Base-by-base conservation (phyloP, 2,113 vertebrate genomes). In the Lepidothrix coronata region DNA sequence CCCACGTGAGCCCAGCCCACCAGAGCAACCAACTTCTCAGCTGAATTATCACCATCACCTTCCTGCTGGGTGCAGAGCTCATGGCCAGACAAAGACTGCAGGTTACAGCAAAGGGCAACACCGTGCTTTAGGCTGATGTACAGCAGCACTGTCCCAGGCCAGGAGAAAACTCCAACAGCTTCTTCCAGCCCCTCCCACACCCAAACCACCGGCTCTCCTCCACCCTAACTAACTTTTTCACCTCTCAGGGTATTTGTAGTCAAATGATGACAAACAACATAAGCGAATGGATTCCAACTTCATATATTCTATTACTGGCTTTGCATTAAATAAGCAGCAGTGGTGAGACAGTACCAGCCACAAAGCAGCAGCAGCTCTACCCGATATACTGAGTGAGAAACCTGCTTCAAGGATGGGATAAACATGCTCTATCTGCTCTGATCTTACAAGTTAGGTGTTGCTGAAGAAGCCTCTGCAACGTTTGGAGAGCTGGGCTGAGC, bases 161-260 rank as follows among this genome's bases (percentile, higher is more conserved):
- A 81, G 59, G 17, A 74, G 28, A 54, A 89, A 89, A 25, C 37
- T 57, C 25, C 82, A 82, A n/a, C 9, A 55, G 13, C 70, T 71
- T 81, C 74, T 94, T 85, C 48, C 79, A 86, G 67, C 6, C 52
- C 37, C 52, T 81, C 20, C 20, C 44, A 62, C 22, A 46, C 14
- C 22, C 51, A 77, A 77, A 11, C 22, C 30, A 62, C 8, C 14
- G 0, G 0, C 39, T 35, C 51, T 49, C 39, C 39, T 70, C 23
- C 41, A 58, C 37, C 6, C 7, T 10, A 68, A 62, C 37, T 67
- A 49, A 80, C 46, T 49, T 66, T 57, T 58, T n/a, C 39, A 58
- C 51, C 81, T 81, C 73, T 81, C 48, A n/a, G 6, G 9, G 23
- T 33, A 23, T 18, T 63, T 0, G 1, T 2, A 73, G 55, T 54